phyloP scores from a whole-genome alignment of 2,797 vertebrate species.

The Cryptoblepharus egeriae region DNA sequence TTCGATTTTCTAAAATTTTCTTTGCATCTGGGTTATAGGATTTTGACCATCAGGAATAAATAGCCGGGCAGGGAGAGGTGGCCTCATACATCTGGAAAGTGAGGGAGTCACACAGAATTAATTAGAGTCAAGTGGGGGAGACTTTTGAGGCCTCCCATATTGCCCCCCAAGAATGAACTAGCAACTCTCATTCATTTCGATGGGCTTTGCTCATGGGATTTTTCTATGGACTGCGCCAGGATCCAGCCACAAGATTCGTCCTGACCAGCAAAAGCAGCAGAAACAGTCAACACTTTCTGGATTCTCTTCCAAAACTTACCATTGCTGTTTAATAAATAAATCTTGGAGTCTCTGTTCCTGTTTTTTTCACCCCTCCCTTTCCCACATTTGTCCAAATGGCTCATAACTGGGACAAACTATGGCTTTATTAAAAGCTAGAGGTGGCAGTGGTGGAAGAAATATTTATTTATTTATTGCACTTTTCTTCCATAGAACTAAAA shows the following conservation, averaged over 20 bases:
- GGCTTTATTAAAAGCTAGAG: neutral
- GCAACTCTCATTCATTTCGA: neutral
- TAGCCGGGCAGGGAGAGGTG: neutral
- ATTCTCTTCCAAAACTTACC: neutral
- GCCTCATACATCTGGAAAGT: neutral
- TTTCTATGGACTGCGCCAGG: too few relatives aligned
- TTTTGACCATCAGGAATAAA: neutral
- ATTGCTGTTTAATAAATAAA: neutral
- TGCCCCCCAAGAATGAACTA: neutral
- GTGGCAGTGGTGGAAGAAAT: neutral
- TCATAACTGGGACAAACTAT: neutral
- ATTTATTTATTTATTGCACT: neutral
- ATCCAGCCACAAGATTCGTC: too few relatives aligned
- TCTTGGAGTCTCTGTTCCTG: neutral
- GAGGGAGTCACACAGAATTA: neutral
- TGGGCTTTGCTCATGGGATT: neutral
- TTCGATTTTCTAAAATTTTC: neutral
- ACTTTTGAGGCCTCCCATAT: neutral
- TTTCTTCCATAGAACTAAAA: neutral
- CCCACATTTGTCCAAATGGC: neutral
- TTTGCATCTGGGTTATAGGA: neutral
- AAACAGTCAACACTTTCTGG: neutral
- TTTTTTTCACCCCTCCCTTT: neutral
- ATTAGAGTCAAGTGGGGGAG: too few relatives aligned
- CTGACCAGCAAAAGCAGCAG: neutral